Evolutionary conservation across 2,888 invertebrate genomes (phyloP).

Genomic region (Andrena trimmerana): DNA sequence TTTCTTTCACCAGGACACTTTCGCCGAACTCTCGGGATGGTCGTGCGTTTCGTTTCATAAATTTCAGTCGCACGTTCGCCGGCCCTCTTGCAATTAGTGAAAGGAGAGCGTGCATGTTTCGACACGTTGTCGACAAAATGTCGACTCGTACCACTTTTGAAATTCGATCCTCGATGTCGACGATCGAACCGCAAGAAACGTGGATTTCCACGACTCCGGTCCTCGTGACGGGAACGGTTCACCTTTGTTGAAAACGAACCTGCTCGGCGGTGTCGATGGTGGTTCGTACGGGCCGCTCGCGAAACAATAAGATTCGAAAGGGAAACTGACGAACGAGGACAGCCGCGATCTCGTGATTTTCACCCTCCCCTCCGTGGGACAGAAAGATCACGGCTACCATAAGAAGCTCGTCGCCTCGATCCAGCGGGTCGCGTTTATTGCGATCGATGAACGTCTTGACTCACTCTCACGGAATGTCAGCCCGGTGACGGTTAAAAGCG

Average conservation of each 20-base stretch:
- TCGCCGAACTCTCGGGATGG: constrained; percentile 56
- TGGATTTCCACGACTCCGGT: background rate
- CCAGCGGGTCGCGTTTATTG: constrained; percentile 50
- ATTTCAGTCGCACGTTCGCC: constrained; percentile 66
- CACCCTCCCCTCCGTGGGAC: constrained; percentile 41
- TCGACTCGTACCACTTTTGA: background rate
- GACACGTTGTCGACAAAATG: constrained; percentile 67
- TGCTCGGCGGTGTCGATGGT: constrained; percentile 21
- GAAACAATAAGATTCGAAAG: constrained; percentile 63
- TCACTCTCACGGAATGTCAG: constrained; percentile 63
- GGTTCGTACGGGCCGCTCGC: constrained; percentile 41
- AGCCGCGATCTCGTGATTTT: constrained; percentile 70
- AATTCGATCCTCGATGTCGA: constrained; percentile 3
- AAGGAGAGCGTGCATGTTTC: constrained; percentile 68
- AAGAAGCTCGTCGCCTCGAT: constrained; percentile 50
- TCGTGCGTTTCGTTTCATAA: constrained; percentile 55
- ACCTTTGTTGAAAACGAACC: background rate
- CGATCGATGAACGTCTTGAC: constrained; percentile 68
- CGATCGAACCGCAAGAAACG: background rate
- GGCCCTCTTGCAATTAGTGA: constrained; percentile 67
- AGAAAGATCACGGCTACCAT: constrained; percentile 59
- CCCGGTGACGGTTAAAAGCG: constrained; percentile 46
- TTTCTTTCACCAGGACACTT: constrained; percentile 60
- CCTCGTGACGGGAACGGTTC: background rate
- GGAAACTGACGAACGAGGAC: constrained; percentile 67